A percentile compares a stretch with the other conserved stretches of the same genome.
Conservation (phyloP, 1,140 invertebrate species). For the Bombus difficillimus region DNA sequence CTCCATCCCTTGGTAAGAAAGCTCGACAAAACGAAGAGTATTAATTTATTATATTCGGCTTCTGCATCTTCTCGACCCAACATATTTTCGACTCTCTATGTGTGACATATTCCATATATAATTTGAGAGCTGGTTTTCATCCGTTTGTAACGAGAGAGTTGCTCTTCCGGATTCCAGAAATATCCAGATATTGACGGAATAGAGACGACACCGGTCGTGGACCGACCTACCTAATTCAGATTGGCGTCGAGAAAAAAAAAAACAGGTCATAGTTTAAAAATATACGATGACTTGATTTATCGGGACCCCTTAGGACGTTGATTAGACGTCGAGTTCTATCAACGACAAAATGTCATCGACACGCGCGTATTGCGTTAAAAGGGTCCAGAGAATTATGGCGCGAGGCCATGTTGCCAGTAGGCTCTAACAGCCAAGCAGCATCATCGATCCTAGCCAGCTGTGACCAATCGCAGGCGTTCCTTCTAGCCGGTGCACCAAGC, state of each 20-base stretch:
- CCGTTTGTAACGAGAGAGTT: background rate
- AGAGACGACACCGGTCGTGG: background rate
- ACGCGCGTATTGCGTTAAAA: background rate
- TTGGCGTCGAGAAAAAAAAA: background rate
- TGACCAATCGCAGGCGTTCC: conserved; percentile 63
- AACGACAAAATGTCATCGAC: background rate
- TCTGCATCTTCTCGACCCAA: background rate
- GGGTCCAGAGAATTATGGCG: background rate
- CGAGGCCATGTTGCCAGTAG: conserved; percentile 57
- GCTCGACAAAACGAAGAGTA: background rate
- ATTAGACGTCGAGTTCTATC: background rate
- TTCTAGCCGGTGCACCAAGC: conserved; percentile 38
- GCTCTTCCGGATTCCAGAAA: background rate
- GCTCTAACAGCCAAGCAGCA: conserved; percentile 55
- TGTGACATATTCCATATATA: background rate
- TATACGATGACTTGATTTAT: background rate
- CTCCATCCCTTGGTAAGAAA: background rate
- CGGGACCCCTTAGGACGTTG: too few species aligned
- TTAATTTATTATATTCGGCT: background rate
- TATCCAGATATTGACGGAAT: background rate
- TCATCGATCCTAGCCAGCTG: conserved; percentile 74
- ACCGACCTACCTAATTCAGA: background rate
- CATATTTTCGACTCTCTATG: background rate
- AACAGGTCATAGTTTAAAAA: background rate
- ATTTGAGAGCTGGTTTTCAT: background rate